Evolutionary conservation across 2,888 invertebrate species (phyloP), one percentile per base, ranked within the genome.

Genomic region (Chalcis sispes): DNA sequence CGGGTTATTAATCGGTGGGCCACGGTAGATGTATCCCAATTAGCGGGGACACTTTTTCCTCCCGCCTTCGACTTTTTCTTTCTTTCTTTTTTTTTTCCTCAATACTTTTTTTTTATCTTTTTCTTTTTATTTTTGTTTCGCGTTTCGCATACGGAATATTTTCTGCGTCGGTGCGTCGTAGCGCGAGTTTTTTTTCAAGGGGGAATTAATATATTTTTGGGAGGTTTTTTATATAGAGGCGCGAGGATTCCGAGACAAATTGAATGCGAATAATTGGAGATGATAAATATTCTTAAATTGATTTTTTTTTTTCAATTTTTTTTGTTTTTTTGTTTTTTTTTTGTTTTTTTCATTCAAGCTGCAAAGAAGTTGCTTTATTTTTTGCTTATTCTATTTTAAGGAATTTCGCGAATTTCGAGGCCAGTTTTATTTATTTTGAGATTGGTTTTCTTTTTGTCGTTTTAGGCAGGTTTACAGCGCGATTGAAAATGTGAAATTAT

Each of bases 211-310:
- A 58, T 58, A n/a, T n/a, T n/a, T 69, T 58, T 29, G 29, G 54
- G 2, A 42, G 20, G 50, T 5, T 2, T 20, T 4, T 20, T 48
- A 52, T 40, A 3, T 50, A n/a, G 29, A 8, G 1, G 48, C 27
- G 58, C n/a, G 46, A 15, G 32, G 29, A 64, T 7, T 10, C 48
- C n/a, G 25, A 58, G 69, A 70, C 64, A 75, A 75, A 75, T 75
- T 64, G 64, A 70, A 69, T 46, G 54, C 58, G 72, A 50, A 59
- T 72, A 72, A 66, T 72, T 72, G 72, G 48, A 23, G 58, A 59
- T 72, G 72, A 72, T 66, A 18, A 52, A 73, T 73, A 18, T 23
- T 23, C n/a, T 15, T 2, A 25, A 27, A 73, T 61, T 52, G 48
- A 59, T 61, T 73, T 67, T 32, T 29, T 64, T 73, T 50, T 46